A percentile compares a stretch with the other conserved stretches of the same genome.
These are phyloP conservation scores for Ophion ellenae DNA, from an alignment of 2,888 invertebrate genomes.

Conservation along the genomic window DNA sequence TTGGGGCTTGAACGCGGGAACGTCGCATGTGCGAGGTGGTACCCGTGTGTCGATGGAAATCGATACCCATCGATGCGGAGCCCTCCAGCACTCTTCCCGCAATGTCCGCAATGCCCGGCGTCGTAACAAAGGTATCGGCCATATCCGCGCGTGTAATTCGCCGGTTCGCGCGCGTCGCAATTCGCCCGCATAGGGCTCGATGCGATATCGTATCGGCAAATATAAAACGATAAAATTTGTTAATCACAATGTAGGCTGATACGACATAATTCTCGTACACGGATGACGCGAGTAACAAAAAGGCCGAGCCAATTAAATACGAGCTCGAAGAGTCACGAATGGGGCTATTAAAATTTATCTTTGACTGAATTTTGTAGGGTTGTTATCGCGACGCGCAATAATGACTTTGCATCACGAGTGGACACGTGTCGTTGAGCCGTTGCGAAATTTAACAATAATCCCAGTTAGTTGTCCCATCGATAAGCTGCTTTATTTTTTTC, in stretches of 20 bases:
- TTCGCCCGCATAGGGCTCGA: not conserved
- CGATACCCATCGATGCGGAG: conserved; percentile 68
- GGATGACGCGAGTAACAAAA: not conserved
- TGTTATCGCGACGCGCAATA: not conserved
- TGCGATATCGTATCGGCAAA: not conserved
- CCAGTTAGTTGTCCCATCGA: not conserved
- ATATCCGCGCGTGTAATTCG: not conserved
- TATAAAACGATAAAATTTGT: conserved; percentile 12
- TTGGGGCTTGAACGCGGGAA: not conserved
- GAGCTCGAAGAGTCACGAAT: not conserved
- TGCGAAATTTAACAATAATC: not conserved
- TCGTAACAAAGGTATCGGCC: not conserved
- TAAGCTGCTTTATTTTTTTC: not conserved
- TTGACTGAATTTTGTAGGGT: not conserved
- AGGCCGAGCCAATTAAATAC: not conserved
- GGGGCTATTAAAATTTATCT: not conserved
- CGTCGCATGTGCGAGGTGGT: conserved; percentile 65
- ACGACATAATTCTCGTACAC: conserved; percentile 20
- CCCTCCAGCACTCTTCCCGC: conserved; percentile 33
- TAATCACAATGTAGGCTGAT: not conserved
- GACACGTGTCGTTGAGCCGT: not conserved
- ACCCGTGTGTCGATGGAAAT: conserved; percentile 71
- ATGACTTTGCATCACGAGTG: not conserved
- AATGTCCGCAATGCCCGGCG: too few relatives aligned
- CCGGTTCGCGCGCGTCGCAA: not conserved